A percentile compares a stretch with the other conserved stretches of the same genome.
These are phyloP conservation scores for Chymomyza fuscimana DNA, from an alignment of 2,888 invertebrate species.

Conservation along the genomic window DNA sequence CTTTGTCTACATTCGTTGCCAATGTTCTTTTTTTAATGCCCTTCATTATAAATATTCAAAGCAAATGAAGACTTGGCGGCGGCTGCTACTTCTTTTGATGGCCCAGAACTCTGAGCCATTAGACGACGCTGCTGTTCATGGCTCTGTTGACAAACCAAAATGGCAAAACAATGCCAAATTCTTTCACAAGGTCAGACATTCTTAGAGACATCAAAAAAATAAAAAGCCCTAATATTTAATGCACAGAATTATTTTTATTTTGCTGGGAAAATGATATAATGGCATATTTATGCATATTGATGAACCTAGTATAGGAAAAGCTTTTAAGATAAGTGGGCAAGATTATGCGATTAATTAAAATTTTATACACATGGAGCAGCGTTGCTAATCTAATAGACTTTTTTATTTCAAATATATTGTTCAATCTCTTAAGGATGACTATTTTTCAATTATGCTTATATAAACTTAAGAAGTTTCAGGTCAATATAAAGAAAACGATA, in stretches of 20 bases:
- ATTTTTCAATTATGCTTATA: too few relatives aligned
- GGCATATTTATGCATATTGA: not conserved
- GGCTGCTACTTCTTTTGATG: not conserved
- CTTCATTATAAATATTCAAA: constrained; percentile 60
- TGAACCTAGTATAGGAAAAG: not conserved
- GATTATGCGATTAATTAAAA: constrained; percentile 3
- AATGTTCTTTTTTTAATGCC: constrained; percentile 21
- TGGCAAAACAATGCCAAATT: constrained; percentile 36
- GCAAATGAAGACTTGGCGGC: constrained; percentile 31
- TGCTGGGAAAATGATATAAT: constrained; percentile 28
- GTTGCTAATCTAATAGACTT: too few relatives aligned
- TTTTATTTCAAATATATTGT: too few relatives aligned
- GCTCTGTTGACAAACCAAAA: constrained; percentile 17
- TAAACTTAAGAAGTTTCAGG: too few relatives aligned
- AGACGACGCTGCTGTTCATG: not conserved
- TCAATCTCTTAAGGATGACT: too few relatives aligned
- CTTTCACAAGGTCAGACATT: constrained; percentile 9
- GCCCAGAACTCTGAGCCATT: not conserved
- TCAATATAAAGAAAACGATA: too few relatives aligned
- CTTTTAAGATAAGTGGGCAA: not conserved
- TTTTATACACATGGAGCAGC: constrained; percentile 1
- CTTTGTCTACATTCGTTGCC: constrained; percentile 26
- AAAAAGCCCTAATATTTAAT: not conserved
- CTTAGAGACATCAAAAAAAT: not conserved
- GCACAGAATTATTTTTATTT: not conserved